Percentiles rank a stretch among this genome's conserved stretches.
Conservation (phyloP, 2,797 vertebrate species). For the Onychomys arenicola region DNA sequence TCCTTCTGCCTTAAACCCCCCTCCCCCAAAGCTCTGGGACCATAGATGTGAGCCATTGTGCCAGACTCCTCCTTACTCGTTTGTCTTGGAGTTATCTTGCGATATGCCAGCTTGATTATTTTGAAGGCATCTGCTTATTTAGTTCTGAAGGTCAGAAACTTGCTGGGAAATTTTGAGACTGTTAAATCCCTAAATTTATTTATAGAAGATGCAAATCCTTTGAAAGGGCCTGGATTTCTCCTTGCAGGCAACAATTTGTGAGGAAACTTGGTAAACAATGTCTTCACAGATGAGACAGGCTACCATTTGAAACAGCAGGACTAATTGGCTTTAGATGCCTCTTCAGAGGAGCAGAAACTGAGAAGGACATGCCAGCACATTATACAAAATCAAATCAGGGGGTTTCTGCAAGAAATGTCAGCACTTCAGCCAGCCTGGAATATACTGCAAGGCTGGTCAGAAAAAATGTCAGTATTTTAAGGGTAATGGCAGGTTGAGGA, state of each 20-base stretch:
- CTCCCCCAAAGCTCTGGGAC: not conserved
- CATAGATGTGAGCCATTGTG: not conserved
- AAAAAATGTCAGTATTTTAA: not conserved
- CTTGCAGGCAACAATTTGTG: slow-evolving; percentile 5
- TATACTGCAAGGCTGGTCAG: not conserved
- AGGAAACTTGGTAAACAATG: not conserved
- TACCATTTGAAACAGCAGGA: not conserved
- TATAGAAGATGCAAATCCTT: not conserved
- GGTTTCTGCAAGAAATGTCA: not conserved
- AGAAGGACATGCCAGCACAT: not conserved
- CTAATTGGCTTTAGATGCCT: not conserved
- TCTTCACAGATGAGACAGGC: not conserved
- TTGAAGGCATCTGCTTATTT: slow-evolving; percentile 2
- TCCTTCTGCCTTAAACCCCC: not conserved
- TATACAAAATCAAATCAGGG: not conserved
- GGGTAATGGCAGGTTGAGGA: not conserved
- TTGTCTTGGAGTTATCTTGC: not conserved
- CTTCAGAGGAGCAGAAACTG: not conserved
- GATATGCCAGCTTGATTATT: not conserved
- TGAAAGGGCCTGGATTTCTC: not conserved
- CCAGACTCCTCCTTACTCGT: not conserved
- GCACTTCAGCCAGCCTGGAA: not conserved
- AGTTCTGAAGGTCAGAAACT: slow-evolving; percentile 3
- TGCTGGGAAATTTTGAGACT: not conserved
- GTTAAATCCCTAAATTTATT: slow-evolving; percentile 24